Conservation (phyloP, 1,140 invertebrate species). For the Drosophila ironensis region DNA sequence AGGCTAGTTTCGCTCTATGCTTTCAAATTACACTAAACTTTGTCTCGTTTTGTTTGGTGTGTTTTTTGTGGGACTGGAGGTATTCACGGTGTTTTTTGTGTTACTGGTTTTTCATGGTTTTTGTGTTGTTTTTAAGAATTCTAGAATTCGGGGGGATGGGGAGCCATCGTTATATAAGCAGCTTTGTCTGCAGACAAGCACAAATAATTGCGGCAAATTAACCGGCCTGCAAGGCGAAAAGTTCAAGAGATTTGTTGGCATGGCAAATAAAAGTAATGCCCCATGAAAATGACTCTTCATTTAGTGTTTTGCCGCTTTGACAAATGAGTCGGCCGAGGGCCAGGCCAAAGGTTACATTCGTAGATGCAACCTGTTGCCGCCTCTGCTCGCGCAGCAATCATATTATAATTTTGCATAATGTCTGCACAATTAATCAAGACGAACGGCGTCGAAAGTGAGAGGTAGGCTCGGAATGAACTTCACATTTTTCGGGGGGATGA, state of each 20-base stretch:
- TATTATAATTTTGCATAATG: slow-evolving; percentile 53
- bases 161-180: slow-evolving; percentile 8
- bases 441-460: slow-evolving; percentile 4
- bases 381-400: slow-evolving; percentile 4
- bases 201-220: slow-evolving; percentile 43
- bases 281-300: slow-evolving; percentile 65
- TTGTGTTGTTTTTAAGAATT: slow-evolving; percentile 1
- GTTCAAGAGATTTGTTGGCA: slow-evolving; percentile 32
- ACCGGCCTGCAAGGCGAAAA: slow-evolving; percentile 8
- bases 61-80: slow-evolving; percentile 50
- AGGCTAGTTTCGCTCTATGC: slow-evolving; percentile 59
- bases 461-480: slow-evolving; percentile 27
- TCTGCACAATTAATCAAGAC: slow-evolving; percentile 59
- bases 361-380: slow-evolving; percentile 33
- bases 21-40: slow-evolving; percentile 61
- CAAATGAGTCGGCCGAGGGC: slow-evolving; percentile 58
- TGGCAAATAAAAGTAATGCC: slow-evolving; percentile 54
- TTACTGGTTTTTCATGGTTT: slow-evolving; percentile 3
- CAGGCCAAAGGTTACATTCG: slow-evolving; percentile 23
- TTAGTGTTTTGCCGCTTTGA: slow-evolving; percentile 45
- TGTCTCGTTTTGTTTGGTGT: neutral
- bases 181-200: slow-evolving; percentile 32
- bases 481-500: slow-evolving; percentile 20
- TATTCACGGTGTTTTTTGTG: slow-evolving; percentile 54
- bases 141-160: neutral